A percentile compares a stretch with the other conserved stretches of the same genome.
phyloP scores from a whole-genome alignment of 2,797 vertebrate species.

The Anas bahamensis region DNA sequence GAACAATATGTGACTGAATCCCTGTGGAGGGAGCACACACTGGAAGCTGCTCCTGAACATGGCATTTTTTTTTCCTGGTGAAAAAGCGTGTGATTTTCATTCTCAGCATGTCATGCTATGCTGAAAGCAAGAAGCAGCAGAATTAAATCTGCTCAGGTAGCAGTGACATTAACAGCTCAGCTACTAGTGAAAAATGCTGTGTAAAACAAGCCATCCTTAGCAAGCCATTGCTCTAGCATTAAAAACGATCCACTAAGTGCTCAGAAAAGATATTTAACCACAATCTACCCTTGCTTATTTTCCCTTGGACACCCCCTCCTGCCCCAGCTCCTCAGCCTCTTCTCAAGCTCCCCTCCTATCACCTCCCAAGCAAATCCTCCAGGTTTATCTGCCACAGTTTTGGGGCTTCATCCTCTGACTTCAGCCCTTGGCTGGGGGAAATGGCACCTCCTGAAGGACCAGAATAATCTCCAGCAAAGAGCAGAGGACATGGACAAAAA shows the following conservation, averaged over 20 bases:
- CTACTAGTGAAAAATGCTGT: slow-evolving; percentile 42
- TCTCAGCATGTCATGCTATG: not conserved
- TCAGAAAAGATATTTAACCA: not conserved
- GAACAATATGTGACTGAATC: not conserved
- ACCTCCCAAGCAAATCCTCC: not conserved
- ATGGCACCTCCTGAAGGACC: not conserved
- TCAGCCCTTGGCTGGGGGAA: not conserved
- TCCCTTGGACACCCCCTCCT: not conserved
- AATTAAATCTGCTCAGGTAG: slow-evolving; percentile 62
- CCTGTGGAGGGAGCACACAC: not conserved
- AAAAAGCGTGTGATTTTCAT: slow-evolving; percentile 40
- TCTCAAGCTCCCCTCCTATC: not conserved
- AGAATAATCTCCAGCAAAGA: not conserved
- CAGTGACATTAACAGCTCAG: slow-evolving; percentile 46
- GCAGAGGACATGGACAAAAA: not conserved
- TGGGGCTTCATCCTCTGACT: too few species aligned
- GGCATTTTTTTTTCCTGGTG: not conserved
- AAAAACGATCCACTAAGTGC: not conserved
- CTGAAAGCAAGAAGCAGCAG: slow-evolving; percentile 3
- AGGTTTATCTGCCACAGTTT: not conserved
- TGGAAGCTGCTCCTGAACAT: not conserved
- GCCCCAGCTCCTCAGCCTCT: not conserved
- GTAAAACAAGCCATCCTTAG: slow-evolving; percentile 8
- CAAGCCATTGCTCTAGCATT: not conserved
- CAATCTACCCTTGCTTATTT: not conserved